A percentile compares a stretch with the other conserved stretches of the same genome.
These are phyloP conservation scores for Galemys pyrenaicus DNA, from an alignment of 2,113 vertebrate genomes.

Conservation along the genomic window DNA sequence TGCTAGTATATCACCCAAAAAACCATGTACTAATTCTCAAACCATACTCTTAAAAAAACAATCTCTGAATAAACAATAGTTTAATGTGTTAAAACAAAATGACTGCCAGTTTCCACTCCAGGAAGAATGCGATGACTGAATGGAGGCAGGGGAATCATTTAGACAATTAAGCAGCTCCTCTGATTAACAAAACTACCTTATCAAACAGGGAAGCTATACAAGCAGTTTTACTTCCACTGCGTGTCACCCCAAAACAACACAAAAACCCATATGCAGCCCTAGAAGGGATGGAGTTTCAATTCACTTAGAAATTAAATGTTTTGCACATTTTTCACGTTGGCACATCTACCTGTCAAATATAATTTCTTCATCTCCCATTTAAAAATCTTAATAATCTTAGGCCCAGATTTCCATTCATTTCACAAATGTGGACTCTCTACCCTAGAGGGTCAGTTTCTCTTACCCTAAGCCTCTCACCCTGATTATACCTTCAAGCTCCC, in stretches of 20 bases:
- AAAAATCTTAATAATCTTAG: background rate
- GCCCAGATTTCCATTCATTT: background rate
- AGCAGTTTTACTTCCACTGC: background rate
- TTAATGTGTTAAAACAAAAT: background rate
- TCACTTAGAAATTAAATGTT: conserved; percentile 14
- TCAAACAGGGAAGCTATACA: background rate
- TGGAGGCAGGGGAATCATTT: background rate
- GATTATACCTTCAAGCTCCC: background rate
- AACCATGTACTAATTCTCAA: conserved; percentile 9
- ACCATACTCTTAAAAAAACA: background rate
- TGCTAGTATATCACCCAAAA: conserved; percentile 38
- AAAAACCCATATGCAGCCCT: background rate
- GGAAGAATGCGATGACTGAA: background rate
- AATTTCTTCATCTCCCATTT: conserved; percentile 19
- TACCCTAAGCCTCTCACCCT: background rate
- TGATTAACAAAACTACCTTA: conserved; percentile 1
- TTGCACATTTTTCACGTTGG: background rate
- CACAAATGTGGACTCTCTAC: background rate
- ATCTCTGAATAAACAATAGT: background rate
- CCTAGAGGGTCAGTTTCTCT: background rate
- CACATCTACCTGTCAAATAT: background rate
- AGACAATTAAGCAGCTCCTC: background rate
- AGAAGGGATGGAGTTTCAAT: background rate
- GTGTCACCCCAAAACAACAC: background rate
- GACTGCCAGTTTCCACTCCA: background rate